These are phyloP conservation scores for Colostygia pectinataria DNA, from an alignment of 2,888 invertebrate genomes.

Conservation along the genomic window DNA sequence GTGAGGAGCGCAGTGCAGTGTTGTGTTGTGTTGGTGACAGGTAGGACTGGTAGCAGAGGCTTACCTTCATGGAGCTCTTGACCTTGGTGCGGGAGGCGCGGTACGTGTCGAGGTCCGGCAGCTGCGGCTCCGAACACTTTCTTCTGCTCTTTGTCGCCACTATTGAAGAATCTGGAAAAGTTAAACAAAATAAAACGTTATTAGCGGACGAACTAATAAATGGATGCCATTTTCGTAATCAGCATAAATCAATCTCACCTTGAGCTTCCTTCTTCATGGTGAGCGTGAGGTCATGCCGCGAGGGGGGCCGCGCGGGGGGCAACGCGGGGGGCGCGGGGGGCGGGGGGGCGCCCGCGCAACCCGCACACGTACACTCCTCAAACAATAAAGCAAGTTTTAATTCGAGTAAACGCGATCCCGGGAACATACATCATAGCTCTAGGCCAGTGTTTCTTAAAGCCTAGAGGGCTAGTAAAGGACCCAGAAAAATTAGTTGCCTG, in stretches of 20 bases:
- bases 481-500: too few species aligned
- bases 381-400: too few species aligned
- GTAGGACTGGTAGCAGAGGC: neutral
- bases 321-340: conserved; percentile 24
- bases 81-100: conserved; percentile 61
- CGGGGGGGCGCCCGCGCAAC: conserved; percentile 24
- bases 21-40: too few species aligned
- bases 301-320: conserved; percentile 28
- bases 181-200: too few species aligned
- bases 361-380: too few species aligned
- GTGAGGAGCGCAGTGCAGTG: too few species aligned
- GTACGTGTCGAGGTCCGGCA: conserved; percentile 68
- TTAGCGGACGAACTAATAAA: too few species aligned
- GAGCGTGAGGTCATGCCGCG: conserved; percentile 49
- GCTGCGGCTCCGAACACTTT: conserved; percentile 59
- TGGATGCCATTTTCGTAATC: too few species aligned
- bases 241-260: conserved; percentile 48
- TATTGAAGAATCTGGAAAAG: conserved; percentile 62
- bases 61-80: conserved; percentile 69
- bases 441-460: too few species aligned
- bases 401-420: too few species aligned
- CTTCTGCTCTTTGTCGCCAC: conserved; percentile 68
- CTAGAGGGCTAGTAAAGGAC: too few species aligned
- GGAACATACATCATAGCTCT: too few species aligned
- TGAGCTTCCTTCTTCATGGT: conserved; percentile 69